Conservation (phyloP, 2,113 vertebrate species). For the Alectura lathami region DNA sequence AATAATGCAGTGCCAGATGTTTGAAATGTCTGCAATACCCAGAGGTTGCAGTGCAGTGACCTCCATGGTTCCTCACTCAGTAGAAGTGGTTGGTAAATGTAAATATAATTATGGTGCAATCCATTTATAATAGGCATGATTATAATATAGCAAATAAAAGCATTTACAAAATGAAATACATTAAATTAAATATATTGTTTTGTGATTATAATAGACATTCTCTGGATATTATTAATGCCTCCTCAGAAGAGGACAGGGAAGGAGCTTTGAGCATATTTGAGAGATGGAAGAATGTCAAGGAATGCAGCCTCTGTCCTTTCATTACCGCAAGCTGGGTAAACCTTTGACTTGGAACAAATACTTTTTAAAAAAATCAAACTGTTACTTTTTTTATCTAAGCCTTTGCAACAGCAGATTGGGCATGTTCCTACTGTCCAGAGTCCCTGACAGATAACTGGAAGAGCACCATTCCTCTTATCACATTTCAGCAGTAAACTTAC, state of each 20-base stretch:
- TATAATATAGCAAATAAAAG: constrained; percentile 9
- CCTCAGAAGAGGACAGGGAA: neutral
- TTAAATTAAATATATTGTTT: neutral
- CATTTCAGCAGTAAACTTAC: constrained; percentile 34
- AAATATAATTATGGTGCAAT: constrained; percentile 29
- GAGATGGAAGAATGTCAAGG: neutral
- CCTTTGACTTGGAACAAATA: constrained; percentile 12
- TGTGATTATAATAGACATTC: neutral
- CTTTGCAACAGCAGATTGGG: neutral
- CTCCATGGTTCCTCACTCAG: neutral
- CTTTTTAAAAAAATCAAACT: neutral
- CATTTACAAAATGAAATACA: neutral
- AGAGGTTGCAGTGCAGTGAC: neutral
- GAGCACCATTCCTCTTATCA: neutral
- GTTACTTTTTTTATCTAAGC: neutral
- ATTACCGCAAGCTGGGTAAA: neutral
- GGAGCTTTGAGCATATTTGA: neutral
- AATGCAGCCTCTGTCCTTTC: neutral
- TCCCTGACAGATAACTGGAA: neutral
- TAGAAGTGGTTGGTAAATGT: neutral
- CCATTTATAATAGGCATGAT: neutral
- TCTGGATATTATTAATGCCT: neutral
- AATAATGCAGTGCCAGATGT: neutral
- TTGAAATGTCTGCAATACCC: constrained; percentile 5
- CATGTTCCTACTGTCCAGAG: neutral